These are phyloP conservation scores for Rhinoraja longicauda DNA, from an alignment of 2,797 vertebrate species.

Conservation along the genomic window DNA sequence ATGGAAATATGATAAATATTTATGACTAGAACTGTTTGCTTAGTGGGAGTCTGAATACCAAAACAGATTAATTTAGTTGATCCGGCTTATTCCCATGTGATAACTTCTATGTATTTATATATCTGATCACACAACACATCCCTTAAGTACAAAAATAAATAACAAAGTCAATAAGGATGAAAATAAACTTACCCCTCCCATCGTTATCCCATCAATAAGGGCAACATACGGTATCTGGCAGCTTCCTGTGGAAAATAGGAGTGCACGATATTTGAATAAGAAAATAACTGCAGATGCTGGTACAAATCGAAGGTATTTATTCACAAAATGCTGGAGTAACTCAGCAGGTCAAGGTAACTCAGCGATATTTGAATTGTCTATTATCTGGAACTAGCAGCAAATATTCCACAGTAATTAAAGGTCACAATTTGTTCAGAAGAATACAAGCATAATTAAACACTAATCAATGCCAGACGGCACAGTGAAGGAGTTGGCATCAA, in stretches of 20 bases:
- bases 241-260: constrained; percentile 53
- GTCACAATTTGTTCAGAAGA: not conserved
- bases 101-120: not conserved
- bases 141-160: not conserved
- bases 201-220: constrained; percentile 87
- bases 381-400: not conserved
- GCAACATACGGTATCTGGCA: constrained; percentile 83
- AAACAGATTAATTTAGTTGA: not conserved
- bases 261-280: too few species aligned
- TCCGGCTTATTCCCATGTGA: not conserved
- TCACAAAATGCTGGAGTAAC: too few species aligned
- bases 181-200: constrained; percentile 83
- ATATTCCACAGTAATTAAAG: not conserved
- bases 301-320: too few species aligned
- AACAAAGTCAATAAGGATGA: not conserved
- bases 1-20: not conserved
- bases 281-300: too few species aligned
- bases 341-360: too few species aligned
- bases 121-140: not conserved
- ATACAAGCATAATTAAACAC: not conserved
- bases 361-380: too few species aligned
- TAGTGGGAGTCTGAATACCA: not conserved
- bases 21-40: not conserved
- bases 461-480: not conserved
- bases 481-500: not conserved